A percentile compares a stretch with the other conserved stretches of the same genome.
Evolutionary conservation across 2,888 invertebrate genomes (phyloP).

Genomic region (Andrena marginata): DNA sequence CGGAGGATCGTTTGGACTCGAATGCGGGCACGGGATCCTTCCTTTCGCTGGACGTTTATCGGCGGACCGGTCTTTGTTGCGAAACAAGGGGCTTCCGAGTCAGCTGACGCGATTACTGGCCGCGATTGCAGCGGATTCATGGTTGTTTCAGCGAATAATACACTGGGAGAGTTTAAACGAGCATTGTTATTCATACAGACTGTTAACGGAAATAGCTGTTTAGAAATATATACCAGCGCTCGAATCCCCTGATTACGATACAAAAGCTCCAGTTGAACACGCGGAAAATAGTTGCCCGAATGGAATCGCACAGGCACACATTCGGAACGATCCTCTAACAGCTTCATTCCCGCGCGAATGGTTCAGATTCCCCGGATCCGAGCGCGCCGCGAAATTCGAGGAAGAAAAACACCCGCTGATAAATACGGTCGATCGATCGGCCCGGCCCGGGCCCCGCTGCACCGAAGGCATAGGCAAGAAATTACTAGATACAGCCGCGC

Average conservation of each 20-base stretch:
- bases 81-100: background rate
- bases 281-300: background rate
- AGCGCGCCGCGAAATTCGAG: constrained; percentile 9
- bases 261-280: background rate
- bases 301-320: background rate
- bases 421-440: constrained; percentile 27
- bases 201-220: no score
- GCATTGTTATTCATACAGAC: no score
- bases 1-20: background rate
- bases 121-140: background rate
- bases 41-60: no score
- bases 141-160: no score
- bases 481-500: constrained; percentile 46
- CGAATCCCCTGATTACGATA: background rate
- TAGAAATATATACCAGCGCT: background rate
- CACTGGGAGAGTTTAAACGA: no score
- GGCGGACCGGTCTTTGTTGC: background rate
- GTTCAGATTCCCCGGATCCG: constrained; percentile 7
- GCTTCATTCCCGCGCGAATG: constrained; percentile 7
- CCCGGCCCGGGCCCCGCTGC: background rate
- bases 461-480: constrained; percentile 26
- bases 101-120: background rate
- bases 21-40: background rate
- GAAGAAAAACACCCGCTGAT: constrained; percentile 21
- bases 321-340: constrained; percentile 35